Conservation (phyloP, 2,888 invertebrate species). For the Agrochola macilenta region DNA sequence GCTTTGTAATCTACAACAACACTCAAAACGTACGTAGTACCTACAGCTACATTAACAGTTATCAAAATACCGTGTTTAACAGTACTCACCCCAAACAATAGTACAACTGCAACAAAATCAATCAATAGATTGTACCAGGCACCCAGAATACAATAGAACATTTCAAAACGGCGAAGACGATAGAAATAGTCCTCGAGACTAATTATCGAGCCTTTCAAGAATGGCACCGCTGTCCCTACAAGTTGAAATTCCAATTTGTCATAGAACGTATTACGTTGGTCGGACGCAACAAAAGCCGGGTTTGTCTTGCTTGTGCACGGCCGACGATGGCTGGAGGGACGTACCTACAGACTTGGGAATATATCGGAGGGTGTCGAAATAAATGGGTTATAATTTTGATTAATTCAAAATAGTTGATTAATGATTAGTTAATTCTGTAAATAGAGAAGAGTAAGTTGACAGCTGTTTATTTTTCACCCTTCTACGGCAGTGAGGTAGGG, state of each 20-base stretch:
- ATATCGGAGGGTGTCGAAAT: slow-evolving; percentile 5
- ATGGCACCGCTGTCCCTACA: slow-evolving; percentile 72
- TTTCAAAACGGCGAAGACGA: slow-evolving; percentile 43
- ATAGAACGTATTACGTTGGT: slow-evolving; percentile 80
- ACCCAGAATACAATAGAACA: slow-evolving; percentile 38
- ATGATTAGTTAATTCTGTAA: too few species aligned
- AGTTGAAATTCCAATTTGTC: slow-evolving; percentile 84
- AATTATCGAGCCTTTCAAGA: slow-evolving; percentile 69
- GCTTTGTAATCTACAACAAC: not conserved
- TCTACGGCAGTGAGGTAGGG: too few species aligned
- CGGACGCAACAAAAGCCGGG: slow-evolving; percentile 75
- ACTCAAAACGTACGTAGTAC: not conserved
- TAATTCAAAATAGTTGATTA: not conserved
- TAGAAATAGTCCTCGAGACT: slow-evolving; percentile 43
- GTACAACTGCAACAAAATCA: slow-evolving; percentile 32
- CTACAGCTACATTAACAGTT: not conserved
- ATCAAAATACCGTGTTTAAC: slow-evolving; percentile 4
- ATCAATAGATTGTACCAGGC: slow-evolving; percentile 43
- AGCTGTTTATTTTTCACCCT: too few species aligned
- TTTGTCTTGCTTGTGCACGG: slow-evolving; percentile 50
- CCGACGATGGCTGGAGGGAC: slow-evolving; percentile 17
- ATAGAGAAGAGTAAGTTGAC: too few species aligned
- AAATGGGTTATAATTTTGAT: not conserved
- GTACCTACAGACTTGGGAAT: slow-evolving; percentile 19
- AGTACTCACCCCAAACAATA: slow-evolving; percentile 15